Conservation (phyloP, 2,113 vertebrate genomes). For the Malaclemys terrapin region DNA sequence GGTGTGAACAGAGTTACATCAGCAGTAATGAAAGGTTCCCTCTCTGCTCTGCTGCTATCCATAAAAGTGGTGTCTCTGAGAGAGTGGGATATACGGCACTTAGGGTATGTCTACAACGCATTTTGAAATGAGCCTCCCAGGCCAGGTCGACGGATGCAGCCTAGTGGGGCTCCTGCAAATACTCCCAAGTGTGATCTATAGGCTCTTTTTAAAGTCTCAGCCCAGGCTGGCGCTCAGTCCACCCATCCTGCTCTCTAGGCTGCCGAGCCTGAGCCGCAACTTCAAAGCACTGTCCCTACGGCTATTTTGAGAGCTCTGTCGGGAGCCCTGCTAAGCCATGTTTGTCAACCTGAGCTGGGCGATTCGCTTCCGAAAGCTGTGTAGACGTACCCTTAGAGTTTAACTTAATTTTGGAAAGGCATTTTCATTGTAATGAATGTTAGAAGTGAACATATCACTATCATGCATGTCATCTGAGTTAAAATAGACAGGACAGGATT, state of each 20-base stretch:
- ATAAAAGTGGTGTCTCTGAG: not conserved
- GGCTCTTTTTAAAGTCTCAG: too few relatives aligned
- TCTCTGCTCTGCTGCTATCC: not conserved
- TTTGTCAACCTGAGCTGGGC: not conserved
- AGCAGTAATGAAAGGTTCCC: not conserved
- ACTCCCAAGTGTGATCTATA: not conserved
- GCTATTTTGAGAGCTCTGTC: not conserved
- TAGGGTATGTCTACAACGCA: not conserved
- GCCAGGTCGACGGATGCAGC: not conserved
- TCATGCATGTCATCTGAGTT: not conserved
- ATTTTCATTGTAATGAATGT: not conserved
- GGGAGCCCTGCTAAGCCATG: not conserved
- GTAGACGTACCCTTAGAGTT: not conserved
- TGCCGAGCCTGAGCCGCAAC: not conserved
- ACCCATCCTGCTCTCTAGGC: not conserved
- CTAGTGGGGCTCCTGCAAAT: not conserved
- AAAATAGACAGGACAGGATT: not conserved
- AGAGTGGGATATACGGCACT: not conserved
- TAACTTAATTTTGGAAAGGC: not conserved
- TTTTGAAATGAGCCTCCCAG: not conserved
- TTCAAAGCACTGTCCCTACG: not conserved
- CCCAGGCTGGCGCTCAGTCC: too few relatives aligned
- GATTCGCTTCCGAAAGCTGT: not conserved
- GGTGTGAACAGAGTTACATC: not conserved
- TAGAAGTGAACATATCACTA: slow-evolving; percentile 13